Conservation (phyloP, 2,888 invertebrate species). For the Elysia crispata region DNA sequence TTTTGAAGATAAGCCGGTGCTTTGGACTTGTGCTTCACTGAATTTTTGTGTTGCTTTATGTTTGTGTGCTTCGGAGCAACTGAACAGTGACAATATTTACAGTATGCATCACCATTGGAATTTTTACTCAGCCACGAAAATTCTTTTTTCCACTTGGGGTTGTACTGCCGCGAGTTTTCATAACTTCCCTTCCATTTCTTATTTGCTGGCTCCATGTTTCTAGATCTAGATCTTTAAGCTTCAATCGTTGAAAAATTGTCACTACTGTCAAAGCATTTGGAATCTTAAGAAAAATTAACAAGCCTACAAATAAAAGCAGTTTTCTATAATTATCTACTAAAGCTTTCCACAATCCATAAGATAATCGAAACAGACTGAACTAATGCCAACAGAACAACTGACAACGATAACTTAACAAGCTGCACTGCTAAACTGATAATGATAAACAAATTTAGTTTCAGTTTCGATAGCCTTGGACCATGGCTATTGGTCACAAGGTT, state of each 20-base stretch:
- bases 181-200: slow-evolving; percentile 3
- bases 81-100: background rate
- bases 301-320: background rate
- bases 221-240: slow-evolving; percentile 1
- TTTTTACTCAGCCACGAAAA: background rate
- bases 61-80: background rate
- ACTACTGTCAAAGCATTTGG: background rate
- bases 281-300: background rate
- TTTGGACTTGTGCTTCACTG: background rate
- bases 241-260: background rate
- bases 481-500: background rate
- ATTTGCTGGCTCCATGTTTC: slow-evolving; percentile 4
- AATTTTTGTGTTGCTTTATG: background rate
- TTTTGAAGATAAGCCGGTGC: background rate
- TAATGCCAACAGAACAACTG: background rate
- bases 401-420: background rate
- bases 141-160: background rate
- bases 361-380: background rate
- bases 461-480: slow-evolving; percentile 1
- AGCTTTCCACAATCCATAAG: slow-evolving; percentile 1
- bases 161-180: background rate
- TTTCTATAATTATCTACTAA: background rate
- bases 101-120: background rate
- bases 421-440: slow-evolving; percentile 3
- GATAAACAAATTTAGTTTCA: slow-evolving; percentile 4